Evolutionary conservation across 2,113 vertebrate genomes (phyloP), one percentile per base, ranked within the genome.

Genomic region (Istiophorus platypterus): DNA sequence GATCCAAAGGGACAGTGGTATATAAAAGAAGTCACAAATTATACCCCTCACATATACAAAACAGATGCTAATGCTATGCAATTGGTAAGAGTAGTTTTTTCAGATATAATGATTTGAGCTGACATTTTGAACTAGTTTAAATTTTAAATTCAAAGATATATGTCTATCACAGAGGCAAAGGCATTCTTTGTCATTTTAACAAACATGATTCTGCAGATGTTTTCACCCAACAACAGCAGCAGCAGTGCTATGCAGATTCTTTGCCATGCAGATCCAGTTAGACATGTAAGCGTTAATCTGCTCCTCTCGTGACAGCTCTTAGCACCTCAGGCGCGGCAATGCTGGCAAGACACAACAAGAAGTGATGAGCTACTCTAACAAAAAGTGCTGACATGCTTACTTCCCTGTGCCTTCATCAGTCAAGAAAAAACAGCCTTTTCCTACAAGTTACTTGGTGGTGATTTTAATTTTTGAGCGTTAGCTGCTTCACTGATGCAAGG

Each of bases 361-460:
- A 29, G 52, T 66, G 86, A 90, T 93, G 92, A 93, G 88, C 88
- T 89, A 85, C 80, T 68, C 75, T 18, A 12, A 78, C 68, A 85
- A 88, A 95, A 92, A 91, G 71, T 86, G 92, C 94, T 94, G 93
- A 94, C 86, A 85, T 14, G 71, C 85, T 86, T 39, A 59, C 59
- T 90, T 89, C 71, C 87, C 42, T 42, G 51, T 42, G 27, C 54
- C 67, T 78, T 70, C 62, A 4, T 76, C 78, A 76, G 80, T 74
- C 83, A 86, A 71, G 67, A 39, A 65, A 24, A 84, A 89, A 66
- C 81, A 75, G 86, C 8, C 18, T 70, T 76, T 77, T 72, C 74
- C 47, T 81, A 73, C 61, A 72, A 72, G 72, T 86, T 57, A 69
- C 69, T 82, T 80, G 86, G 71, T 71, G 71, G 69, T 78, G 56